phyloP scores from a whole-genome alignment of 1,140 invertebrate species.

The Papilio polyxenes region DNA sequence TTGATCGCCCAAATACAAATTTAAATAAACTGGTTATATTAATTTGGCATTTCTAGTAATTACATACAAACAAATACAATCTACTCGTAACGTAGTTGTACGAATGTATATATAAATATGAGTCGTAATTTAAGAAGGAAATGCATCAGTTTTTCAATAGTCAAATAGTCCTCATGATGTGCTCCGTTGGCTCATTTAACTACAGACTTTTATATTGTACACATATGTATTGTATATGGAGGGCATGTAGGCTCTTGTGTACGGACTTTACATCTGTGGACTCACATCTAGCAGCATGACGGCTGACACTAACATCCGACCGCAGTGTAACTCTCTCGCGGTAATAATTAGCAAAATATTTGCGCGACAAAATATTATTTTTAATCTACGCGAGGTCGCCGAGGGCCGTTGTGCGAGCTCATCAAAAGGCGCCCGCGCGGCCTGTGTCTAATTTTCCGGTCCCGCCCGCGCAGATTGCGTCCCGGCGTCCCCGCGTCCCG shows the following conservation, averaged over 20 bases:
- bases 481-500: background rate
- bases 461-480: slow-evolving; percentile 57
- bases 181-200: background rate
- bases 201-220: background rate
- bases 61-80: too few species aligned
- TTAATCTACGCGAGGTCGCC: slow-evolving; percentile 33
- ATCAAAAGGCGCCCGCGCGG: slow-evolving; percentile 48
- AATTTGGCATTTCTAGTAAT: background rate
- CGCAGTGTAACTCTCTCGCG: background rate
- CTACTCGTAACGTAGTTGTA: background rate
- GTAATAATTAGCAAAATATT: slow-evolving; percentile 34
- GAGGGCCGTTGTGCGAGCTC: slow-evolving; percentile 46
- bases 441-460: slow-evolving; percentile 63
- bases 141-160: background rate
- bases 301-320: slow-evolving; percentile 11
- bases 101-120: too few species aligned
- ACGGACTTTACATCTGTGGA: background rate
- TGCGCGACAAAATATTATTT: slow-evolving; percentile 28
- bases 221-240: background rate
- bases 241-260: background rate
- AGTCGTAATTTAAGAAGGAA: too few species aligned
- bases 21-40: background rate
- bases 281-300: background rate
- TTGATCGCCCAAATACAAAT: background rate
- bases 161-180: background rate